Evolutionary conservation across 2,797 vertebrate genomes (phyloP), one percentile per base, ranked within the genome.

Genomic region (Leptodactylus fallax): DNA sequence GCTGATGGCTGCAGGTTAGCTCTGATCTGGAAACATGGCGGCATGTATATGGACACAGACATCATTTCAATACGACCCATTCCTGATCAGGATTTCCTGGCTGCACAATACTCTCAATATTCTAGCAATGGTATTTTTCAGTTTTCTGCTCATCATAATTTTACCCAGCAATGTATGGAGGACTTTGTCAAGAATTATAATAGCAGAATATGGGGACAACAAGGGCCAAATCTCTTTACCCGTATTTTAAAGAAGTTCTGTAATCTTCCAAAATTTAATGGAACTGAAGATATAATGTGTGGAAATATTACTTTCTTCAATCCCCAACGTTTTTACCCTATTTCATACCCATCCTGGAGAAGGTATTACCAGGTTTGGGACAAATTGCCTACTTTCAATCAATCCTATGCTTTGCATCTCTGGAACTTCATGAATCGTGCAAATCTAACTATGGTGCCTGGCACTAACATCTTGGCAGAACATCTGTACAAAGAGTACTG

Each of bases 371-470:
- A 93, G 23, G 94, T 94, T 55, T 95, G 95, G 94, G 85, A 93
- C n/a, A 79, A 81, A 71, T 92, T 77, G 6, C 94, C 93, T 0
- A 90, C 0, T 17, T 96, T 96, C 91, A 94, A 91, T n/a, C 1
- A 92, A 19, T 95, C 95, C 36, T 96, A 95, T 0, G 94, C 93
- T 0, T 90, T 95, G 87, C 95, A 95, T 81, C 87, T 96, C 56
- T 96, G 95, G 95, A 96, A 95, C 85, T 93, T 92, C 88, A 95
- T 95, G 94, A 96, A 95, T 85, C 19, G 19, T 16, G 91, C 92
- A 60, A 77, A 79, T 67, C 92, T 78, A 80, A 60, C 63, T 0
- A 92, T 95, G 86, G 90, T 92, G 0, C 87, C 91, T 0, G 95
- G 94, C 65, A 95, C 94, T 90, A 93, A 95, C 69, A 93, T 91